These are phyloP conservation scores for Cepaea hortensis DNA, from an alignment of 2,888 invertebrate species.

Conservation along the genomic window DNA sequence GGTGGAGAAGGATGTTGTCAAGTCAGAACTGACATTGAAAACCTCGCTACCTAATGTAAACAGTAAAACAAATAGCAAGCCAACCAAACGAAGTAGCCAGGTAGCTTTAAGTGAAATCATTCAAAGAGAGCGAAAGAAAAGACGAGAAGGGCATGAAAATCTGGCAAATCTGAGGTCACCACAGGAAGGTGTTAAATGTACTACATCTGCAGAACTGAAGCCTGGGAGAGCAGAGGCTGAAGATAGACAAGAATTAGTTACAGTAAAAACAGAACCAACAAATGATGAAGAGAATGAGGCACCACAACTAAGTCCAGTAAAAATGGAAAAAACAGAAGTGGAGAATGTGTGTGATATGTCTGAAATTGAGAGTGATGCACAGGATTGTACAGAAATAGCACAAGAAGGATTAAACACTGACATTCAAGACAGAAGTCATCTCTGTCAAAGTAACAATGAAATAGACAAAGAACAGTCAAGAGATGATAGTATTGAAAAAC, in stretches of 20 bases:
- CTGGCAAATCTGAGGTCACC: neutral
- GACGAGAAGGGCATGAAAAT: conserved; percentile 24
- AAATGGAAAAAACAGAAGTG: neutral
- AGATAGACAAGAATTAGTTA: neutral
- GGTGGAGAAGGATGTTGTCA: neutral
- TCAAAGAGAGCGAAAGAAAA: conserved; percentile 37
- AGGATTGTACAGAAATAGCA: no score
- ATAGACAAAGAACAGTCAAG: no score
- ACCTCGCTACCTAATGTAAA: neutral
- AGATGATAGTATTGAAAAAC: no score
- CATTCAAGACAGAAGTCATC: no score
- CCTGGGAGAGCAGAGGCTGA: neutral
- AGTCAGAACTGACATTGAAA: neutral
- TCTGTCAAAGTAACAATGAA: no score
- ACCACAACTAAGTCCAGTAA: neutral
- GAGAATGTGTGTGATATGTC: neutral
- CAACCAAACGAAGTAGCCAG: conserved; percentile 8
- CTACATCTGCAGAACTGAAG: neutral
- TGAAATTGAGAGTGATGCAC: no score
- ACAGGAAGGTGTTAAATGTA: neutral
- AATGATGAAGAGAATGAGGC: neutral
- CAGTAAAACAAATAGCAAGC: neutral
- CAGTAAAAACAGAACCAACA: neutral
- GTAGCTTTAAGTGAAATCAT: conserved; percentile 24
- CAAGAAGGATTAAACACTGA: no score